These are phyloP conservation scores for Actenoides lindsayi DNA, from an alignment of 2,113 vertebrate genomes.

Conservation along the genomic window DNA sequence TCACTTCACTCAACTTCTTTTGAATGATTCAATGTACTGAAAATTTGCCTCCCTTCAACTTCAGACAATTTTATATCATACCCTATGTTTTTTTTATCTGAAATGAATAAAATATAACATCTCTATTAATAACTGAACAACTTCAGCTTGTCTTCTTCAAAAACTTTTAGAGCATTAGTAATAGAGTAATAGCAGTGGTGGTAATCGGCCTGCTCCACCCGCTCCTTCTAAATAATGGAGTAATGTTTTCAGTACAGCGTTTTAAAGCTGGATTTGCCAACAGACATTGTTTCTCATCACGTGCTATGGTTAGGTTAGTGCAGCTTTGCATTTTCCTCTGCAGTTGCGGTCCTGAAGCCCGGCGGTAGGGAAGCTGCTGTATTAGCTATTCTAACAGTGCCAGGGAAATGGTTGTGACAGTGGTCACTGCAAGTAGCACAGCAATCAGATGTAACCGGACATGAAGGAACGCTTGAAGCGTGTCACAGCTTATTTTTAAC, in stretches of 20 bases:
- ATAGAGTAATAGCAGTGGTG: constrained; percentile 2
- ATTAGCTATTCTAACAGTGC: background rate
- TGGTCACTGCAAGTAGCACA: constrained; percentile 18
- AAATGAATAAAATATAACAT: constrained; percentile 46
- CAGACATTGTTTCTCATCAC: background rate
- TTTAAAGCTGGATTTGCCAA: constrained; percentile 10
- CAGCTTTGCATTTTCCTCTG: constrained; percentile 7
- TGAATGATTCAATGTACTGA: background rate
- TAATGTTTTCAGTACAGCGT: background rate
- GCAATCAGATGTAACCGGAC: background rate
- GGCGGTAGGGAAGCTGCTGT: background rate
- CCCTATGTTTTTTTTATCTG: constrained; percentile 10
- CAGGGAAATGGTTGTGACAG: constrained; percentile 4
- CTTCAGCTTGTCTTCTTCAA: constrained; percentile 1
- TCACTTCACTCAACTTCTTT: background rate
- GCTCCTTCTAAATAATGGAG: constrained; percentile 52
- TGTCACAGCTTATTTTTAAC: constrained; percentile 34
- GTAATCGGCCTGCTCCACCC: constrained; percentile 21
- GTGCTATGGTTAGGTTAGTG: background rate
- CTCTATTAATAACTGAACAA: constrained; percentile 55
- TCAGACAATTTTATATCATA: background rate
- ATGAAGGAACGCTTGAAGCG: background rate
- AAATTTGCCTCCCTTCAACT: background rate
- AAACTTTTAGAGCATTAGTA: constrained; percentile 47
- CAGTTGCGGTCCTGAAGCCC: background rate